Conservation (phyloP, 2,888 invertebrate genomes). For the Parascotia fuliginaria region DNA sequence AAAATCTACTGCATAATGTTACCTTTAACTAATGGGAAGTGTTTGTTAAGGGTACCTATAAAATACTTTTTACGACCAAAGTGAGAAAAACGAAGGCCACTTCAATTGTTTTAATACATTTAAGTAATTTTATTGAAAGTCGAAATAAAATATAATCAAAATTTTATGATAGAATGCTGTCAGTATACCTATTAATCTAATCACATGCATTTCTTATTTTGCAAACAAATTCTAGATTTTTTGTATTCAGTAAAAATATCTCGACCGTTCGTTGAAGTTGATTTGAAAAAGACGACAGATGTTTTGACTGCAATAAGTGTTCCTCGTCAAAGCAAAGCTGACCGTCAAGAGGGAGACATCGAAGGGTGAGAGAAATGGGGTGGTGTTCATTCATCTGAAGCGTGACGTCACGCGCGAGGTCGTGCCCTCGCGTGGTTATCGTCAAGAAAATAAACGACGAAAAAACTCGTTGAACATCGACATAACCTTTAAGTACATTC, state of each 20-base stretch:
- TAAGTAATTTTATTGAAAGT: too few species aligned
- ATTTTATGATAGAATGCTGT: too few species aligned
- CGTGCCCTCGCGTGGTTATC: slow-evolving; percentile 68
- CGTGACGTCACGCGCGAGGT: slow-evolving; percentile 79
- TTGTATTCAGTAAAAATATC: slow-evolving; percentile 34
- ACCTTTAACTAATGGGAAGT: too few species aligned
- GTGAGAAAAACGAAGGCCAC: too few species aligned
- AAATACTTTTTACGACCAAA: too few species aligned
- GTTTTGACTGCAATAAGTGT: slow-evolving; percentile 65
- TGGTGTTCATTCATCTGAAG: slow-evolving; percentile 79
- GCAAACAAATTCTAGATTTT: slow-evolving; percentile 13
- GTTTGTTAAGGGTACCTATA: too few species aligned
- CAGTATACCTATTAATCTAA: too few species aligned
- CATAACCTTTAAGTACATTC: slow-evolving; percentile 45
- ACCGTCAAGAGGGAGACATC: slow-evolving; percentile 51
- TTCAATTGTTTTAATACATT: too few species aligned
- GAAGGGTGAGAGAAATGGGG: slow-evolving; percentile 46
- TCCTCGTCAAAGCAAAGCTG: slow-evolving; percentile 61
- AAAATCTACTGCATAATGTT: too few species aligned
- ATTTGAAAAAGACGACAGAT: slow-evolving; percentile 57
- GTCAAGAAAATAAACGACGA: slow-evolving; percentile 54
- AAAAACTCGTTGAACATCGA: slow-evolving; percentile 58
- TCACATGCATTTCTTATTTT: not conserved
- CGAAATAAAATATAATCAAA: too few species aligned
- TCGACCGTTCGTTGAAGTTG: slow-evolving; percentile 24